Evolutionary conservation across 2,797 vertebrate species (phyloP).

Genomic region (Brotula barbata): DNA sequence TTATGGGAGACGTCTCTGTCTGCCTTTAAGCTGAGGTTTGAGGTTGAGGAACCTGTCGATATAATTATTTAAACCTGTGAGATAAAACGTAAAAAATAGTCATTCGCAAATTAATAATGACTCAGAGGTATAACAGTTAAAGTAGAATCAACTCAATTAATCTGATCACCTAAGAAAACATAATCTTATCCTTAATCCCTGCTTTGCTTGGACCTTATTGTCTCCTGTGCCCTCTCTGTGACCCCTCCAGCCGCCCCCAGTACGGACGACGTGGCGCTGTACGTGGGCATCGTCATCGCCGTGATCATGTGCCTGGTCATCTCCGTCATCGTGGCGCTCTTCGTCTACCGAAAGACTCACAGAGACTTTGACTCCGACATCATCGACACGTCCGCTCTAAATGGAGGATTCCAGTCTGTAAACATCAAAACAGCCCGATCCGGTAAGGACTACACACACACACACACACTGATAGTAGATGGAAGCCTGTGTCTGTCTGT

Average conservation of each 20-base stretch:
- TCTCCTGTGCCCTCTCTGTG: constrained; percentile 18
- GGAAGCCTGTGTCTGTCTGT: too few species aligned
- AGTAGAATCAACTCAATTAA: neutral
- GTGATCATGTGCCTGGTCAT: constrained; percentile 94
- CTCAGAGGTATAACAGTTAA: constrained; percentile 5
- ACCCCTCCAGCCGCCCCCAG: constrained; percentile 85
- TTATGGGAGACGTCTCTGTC: constrained; percentile 38
- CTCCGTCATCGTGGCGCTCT: constrained; percentile 87
- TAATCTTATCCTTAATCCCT: neutral
- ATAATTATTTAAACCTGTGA: constrained; percentile 35
- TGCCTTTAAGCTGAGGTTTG: constrained; percentile 39
- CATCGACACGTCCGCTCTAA: constrained; percentile 92
- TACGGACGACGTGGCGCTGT: constrained; percentile 90
- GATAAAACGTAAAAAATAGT: constrained; percentile 23
- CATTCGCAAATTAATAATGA: constrained; percentile 14
- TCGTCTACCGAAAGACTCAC: constrained; percentile 94
- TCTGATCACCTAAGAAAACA: too few species aligned
- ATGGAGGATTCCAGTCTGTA: constrained; percentile 93
- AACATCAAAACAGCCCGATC: constrained; percentile 94
- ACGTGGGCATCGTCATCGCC: constrained; percentile 90
- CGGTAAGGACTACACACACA: too few species aligned
- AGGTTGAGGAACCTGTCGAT: constrained; percentile 43
- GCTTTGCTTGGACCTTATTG: neutral
- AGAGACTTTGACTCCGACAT: constrained; percentile 93
- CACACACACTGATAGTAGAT: too few species aligned